Conservation (phyloP, 2,113 vertebrate genomes). For the Heterotilapia buettikoferi region DNA sequence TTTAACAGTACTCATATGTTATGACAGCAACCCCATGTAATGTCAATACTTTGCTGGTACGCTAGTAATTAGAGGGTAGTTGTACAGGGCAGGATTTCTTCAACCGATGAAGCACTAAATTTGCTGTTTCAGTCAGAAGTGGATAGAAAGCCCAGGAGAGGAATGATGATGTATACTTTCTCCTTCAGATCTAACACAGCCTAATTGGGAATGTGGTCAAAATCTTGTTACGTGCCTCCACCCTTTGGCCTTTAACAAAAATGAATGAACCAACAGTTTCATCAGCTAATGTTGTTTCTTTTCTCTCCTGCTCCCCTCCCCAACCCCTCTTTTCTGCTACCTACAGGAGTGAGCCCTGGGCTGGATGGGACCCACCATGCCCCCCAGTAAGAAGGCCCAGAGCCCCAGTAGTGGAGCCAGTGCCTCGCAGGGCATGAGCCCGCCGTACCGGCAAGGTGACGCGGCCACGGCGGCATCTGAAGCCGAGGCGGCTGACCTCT, state of each 20-base stretch:
- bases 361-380: constrained; percentile 99
- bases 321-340: neutral
- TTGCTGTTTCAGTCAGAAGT: constrained; percentile 40
- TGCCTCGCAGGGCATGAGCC: constrained; percentile 86
- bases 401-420: constrained; percentile 88
- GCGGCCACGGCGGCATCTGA: constrained; percentile 77
- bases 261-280: neutral
- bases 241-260: constrained; percentile 30
- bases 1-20: constrained; percentile 26
- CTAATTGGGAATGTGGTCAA: constrained; percentile 48
- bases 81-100: constrained; percentile 49
- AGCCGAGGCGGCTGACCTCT: constrained; percentile 86
- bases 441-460: constrained; percentile 75
- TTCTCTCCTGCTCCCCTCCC: neutral
- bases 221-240: constrained; percentile 3
- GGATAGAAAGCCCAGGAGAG: constrained; percentile 25
- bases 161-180: constrained; percentile 32
- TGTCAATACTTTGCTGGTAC: constrained; percentile 48
- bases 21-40: constrained; percentile 44
- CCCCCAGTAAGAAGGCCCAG: constrained; percentile 97
- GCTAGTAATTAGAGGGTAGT: constrained; percentile 53
- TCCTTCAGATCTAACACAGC: constrained; percentile 4
- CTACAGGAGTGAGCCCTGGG: constrained; percentile 78
- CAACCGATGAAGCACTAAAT: constrained; percentile 58
- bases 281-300: constrained; percentile 21